These are phyloP conservation scores for Platanista minor DNA, from an alignment of 2,113 vertebrate genomes.

Conservation along the genomic window DNA sequence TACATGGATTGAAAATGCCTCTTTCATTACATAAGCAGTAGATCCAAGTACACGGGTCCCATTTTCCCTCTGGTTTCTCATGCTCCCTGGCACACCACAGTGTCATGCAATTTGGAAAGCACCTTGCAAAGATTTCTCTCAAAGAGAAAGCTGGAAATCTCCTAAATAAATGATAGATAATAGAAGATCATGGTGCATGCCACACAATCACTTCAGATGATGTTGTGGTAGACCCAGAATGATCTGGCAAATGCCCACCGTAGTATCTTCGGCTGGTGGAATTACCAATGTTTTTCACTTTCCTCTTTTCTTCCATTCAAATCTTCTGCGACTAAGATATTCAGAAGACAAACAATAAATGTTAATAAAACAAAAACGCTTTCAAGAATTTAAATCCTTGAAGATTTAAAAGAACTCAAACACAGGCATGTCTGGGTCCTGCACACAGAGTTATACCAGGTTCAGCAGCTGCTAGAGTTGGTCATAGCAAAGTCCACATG, in stretches of 20 bases:
- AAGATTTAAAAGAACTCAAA: background rate
- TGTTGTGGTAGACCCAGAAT: background rate
- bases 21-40: background rate
- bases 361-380: background rate
- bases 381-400: background rate
- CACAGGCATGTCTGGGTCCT: background rate
- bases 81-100: background rate
- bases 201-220: background rate
- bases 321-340: background rate
- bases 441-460: too few species aligned
- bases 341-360: background rate
- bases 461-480: background rate
- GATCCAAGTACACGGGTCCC: background rate
- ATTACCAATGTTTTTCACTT: background rate
- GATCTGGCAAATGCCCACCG: background rate
- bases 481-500: background rate
- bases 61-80: background rate
- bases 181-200: background rate
- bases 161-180: background rate
- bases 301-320: background rate
- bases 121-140: background rate
- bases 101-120: background rate
- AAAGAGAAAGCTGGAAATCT: background rate
- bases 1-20: background rate
- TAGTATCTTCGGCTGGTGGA: accelerated